Conservation (phyloP, 2,113 vertebrate genomes). For the Elanus axillaris region DNA sequence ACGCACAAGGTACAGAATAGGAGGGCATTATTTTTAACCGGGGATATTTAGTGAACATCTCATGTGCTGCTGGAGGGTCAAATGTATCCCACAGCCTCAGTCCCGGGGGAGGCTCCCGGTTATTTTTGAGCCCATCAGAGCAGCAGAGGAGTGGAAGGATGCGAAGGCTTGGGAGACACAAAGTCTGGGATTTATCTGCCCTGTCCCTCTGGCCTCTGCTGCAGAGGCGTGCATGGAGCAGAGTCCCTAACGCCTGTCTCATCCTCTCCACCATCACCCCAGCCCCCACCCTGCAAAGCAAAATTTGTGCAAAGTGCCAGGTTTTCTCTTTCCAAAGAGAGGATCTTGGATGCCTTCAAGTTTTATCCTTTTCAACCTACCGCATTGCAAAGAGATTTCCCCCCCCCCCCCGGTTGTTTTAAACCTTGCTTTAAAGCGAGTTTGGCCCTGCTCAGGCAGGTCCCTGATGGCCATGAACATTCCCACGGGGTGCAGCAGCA, state of each 20-base stretch:
- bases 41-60: neutral
- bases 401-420: neutral
- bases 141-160: neutral
- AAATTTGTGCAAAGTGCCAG: neutral
- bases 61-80: neutral
- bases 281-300: neutral
- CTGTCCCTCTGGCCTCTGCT: neutral
- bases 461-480: neutral
- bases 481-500: neutral
- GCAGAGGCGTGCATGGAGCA: accelerated
- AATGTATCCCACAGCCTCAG: slow-evolving; percentile 11
- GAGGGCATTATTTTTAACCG: neutral
- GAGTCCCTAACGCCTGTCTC: neutral
- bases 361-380: neutral
- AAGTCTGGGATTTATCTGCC: neutral
- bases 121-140: slow-evolving; percentile 1
- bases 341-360: neutral
- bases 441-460: slow-evolving; percentile 34
- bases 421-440: neutral
- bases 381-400: neutral
- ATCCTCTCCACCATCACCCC: accelerated
- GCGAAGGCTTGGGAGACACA: neutral
- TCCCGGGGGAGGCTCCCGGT: neutral
- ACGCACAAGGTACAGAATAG: neutral
- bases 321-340: neutral